Conservation (phyloP, 2,113 vertebrate species). For the Panthera tigris region DNA sequence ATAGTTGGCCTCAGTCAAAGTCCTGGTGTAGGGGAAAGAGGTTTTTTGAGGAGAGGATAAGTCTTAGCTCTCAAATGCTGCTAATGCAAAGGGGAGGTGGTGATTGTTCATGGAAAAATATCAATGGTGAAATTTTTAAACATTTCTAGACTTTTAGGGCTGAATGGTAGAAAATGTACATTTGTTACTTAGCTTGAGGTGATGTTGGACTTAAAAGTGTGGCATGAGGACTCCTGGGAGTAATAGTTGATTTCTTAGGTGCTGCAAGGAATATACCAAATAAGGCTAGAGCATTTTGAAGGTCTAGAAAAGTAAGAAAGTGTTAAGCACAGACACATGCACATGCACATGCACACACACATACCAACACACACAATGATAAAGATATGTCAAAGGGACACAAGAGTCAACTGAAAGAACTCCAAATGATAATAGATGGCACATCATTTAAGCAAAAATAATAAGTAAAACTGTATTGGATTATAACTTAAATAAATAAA, state of each 20-base stretch:
- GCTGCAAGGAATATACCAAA: background rate
- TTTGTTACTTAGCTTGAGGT: background rate
- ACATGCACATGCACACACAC: background rate
- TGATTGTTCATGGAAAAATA: constrained; percentile 17
- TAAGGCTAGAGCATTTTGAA: background rate
- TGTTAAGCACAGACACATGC: background rate
- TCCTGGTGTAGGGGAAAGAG: background rate
- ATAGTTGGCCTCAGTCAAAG: background rate
- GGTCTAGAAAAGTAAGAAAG: background rate
- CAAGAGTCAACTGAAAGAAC: background rate
- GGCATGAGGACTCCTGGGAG: background rate
- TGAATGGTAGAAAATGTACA: background rate
- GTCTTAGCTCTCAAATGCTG: background rate
- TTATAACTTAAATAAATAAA: background rate
- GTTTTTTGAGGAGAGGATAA: background rate
- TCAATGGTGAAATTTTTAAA: background rate
- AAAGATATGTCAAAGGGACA: background rate
- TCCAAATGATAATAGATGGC: background rate
- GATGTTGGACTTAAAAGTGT: background rate
- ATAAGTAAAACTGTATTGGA: background rate
- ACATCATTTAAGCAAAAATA: background rate
- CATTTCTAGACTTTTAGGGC: background rate
- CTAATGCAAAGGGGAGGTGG: background rate
- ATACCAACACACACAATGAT: background rate
- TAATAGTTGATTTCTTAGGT: background rate